Evolutionary conservation across 2,113 vertebrate genomes (phyloP), one percentile per base, ranked within the genome.

Genomic region (Bujurquina vittata): DNA sequence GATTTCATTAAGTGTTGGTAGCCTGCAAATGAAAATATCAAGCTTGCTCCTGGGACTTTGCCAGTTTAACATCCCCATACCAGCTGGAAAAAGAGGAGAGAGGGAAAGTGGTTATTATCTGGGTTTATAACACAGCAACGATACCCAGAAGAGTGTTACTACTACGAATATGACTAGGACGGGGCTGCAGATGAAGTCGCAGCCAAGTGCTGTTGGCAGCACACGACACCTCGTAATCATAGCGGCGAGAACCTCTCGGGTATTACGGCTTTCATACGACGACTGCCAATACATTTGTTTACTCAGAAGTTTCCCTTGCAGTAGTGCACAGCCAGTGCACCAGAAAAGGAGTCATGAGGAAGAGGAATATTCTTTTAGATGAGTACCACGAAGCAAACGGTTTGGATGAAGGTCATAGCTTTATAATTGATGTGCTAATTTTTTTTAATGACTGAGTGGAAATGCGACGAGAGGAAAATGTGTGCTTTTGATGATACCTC

Each of bases 11-110:
- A 89, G 85, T 61, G 86, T 85, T 59, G 77, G 75, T 29, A 79
- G 80, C 69, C 31, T 75, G 40, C 22, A 87, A 87, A 90, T 86
- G 84, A 89, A 81, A 77, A 88, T 86, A 90, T 88, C 81, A 87
- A 87, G 35, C 57, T 54, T 10, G 31, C 84, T 67, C 60, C 67
- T 67, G 89, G 86, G 86, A 84, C 54, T 80, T 11, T 31, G 65
- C 65, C 81, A 85, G 74, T 77, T 83, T 46, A 73, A 80, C 61
- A 52, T 73, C 81, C 20, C 40, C 35, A 11, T 4, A 55, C 29
- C 52, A 81, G 76, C 61, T 75, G 69, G 75, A 67, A 61, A 79
- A 83, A 80, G 12, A n/a, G 20, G 10, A 12, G 62, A 5, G 18
- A 26, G 29, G 58, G n/a, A 65, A 72, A 80, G 73, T 46, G 22